phyloP scores from a whole-genome alignment of 92 coral and sea anemone species.

The Palythoa grandis region DNA sequence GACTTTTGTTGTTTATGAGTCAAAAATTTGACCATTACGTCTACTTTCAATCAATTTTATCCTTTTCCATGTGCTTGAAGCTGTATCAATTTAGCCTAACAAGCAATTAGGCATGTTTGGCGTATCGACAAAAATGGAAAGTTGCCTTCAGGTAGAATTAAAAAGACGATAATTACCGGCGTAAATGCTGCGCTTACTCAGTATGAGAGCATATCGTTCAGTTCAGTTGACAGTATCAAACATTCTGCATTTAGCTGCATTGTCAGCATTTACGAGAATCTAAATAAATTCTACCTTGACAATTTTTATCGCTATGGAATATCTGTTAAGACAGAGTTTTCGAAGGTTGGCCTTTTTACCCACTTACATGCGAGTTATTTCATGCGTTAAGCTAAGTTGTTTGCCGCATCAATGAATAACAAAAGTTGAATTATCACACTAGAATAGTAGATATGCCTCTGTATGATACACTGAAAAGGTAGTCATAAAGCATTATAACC shows the following conservation, averaged over 20 bases:
- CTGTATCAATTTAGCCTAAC: constrained; percentile 15
- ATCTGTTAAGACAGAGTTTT: not conserved
- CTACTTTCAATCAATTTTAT: constrained; percentile 22
- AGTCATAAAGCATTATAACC: constrained; percentile 18
- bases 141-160: constrained; percentile 39
- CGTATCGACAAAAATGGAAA: constrained; percentile 5
- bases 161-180: not conserved
- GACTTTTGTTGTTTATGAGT: not conserved
- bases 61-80: constrained; percentile 29
- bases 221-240: constrained; percentile 2
- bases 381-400: not conserved
- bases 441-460: constrained; percentile 9
- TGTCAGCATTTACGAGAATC: not conserved
- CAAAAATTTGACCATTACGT: not conserved
- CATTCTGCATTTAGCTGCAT: not conserved
- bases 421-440: constrained; percentile 4
- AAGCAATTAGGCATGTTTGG: constrained; percentile 33
- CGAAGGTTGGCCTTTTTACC: not conserved
- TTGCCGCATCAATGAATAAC: constrained; percentile 15
- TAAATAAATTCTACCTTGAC: not conserved
- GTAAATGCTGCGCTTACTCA: constrained; percentile 2
- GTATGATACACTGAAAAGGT: constrained; percentile 9
- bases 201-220: constrained; percentile 19
- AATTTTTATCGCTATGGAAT: not conserved
- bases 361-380: not conserved